Percentiles rank a stretch among this genome's conserved stretches.
Evolutionary conservation across 2,797 vertebrate species (phyloP).

Genomic region (Sebastes reedi): DNA sequence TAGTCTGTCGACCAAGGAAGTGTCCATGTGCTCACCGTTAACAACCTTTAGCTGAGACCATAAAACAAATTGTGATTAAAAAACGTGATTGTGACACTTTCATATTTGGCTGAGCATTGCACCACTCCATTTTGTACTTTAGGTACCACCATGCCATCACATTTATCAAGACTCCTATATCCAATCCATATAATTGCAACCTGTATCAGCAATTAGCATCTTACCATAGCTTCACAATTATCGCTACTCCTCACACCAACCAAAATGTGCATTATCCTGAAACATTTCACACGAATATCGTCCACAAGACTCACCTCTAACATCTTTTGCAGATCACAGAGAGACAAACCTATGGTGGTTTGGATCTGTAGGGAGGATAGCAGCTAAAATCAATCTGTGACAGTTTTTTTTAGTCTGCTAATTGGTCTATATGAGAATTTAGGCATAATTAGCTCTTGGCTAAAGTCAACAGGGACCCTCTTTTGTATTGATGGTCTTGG

Average conservation of each 20-base stretch:
- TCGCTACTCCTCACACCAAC: neutral
- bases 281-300: neutral
- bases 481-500: conserved; percentile 40
- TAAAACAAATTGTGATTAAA: neutral
- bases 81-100: neutral
- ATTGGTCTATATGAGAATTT: conserved; percentile 42
- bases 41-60: conserved; percentile 4
- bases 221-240: neutral
- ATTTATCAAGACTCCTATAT: neutral
- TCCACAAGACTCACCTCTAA: neutral
- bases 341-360: neutral
- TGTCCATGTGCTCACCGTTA: conserved; percentile 10
- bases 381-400: conserved; percentile 29
- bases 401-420: conserved; percentile 26
- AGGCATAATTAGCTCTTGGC: conserved; percentile 42
- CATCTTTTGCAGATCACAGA: conserved; percentile 1
- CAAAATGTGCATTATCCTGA: neutral
- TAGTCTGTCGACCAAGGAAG: neutral
- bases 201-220: neutral
- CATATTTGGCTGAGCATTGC: neutral
- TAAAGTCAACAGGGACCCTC: conserved; percentile 39
- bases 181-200: neutral
- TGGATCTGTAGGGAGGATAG: neutral
- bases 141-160: neutral
- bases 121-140: neutral